Percentiles rank a stretch among this genome's conserved stretches.
Conservation (phyloP, 2,888 invertebrate genomes). For the Stenotaenia linearis region DNA sequence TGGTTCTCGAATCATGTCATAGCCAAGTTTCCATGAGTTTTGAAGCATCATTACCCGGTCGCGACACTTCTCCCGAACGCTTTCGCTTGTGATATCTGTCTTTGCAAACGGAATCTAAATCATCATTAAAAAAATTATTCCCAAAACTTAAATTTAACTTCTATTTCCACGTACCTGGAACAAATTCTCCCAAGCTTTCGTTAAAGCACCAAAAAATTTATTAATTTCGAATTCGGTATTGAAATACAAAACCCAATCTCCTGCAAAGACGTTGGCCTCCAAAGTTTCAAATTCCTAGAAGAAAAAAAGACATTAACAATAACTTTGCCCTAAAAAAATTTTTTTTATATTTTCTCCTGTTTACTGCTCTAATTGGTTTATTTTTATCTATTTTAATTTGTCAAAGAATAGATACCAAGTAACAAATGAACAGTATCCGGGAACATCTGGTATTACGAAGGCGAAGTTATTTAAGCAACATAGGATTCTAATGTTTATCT, state of each 20-base stretch:
- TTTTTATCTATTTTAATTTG: not conserved
- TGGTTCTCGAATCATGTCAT: conserved; percentile 1
- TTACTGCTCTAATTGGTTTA: not conserved
- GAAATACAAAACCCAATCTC: conserved; percentile 20
- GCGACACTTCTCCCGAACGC: not conserved
- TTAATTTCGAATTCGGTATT: not conserved
- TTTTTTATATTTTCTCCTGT: not conserved
- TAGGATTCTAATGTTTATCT: not conserved
- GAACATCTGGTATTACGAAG: not conserved
- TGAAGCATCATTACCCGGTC: not conserved
- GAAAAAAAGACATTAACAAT: not conserved
- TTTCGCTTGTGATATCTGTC: not conserved
- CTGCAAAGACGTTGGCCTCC: not conserved
- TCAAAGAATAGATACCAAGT: not conserved
- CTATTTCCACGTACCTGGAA: not conserved
- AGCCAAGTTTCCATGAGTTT: not conserved
- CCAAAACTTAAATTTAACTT: not conserved
- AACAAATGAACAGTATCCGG: not conserved
- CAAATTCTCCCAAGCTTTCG: not conserved
- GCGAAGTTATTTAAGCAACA: not conserved
- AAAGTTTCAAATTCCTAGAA: conserved; percentile 34
- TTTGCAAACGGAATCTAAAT: not conserved
- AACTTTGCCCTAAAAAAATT: too few relatives aligned
- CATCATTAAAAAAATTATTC: not conserved
- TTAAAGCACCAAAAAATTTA: not conserved